Conservation (phyloP, 2,797 vertebrate genomes). For the Sitta carolinensis region DNA sequence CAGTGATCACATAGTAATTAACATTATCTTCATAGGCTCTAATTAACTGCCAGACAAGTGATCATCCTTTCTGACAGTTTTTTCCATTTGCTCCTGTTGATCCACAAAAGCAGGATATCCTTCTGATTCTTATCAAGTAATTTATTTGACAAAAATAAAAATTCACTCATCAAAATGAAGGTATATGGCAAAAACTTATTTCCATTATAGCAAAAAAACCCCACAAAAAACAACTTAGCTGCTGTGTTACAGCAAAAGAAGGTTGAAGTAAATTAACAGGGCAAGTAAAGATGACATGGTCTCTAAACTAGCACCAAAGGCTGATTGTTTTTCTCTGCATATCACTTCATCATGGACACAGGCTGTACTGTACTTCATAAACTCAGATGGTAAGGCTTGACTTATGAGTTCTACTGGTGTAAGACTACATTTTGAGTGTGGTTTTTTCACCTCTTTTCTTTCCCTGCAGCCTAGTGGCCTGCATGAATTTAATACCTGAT, state of each 20-base stretch:
- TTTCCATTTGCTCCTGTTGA: neutral
- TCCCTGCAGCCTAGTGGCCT: neutral
- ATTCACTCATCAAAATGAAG: neutral
- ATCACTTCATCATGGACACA: neutral
- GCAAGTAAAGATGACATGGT: neutral
- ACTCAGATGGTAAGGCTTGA: neutral
- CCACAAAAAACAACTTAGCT: neutral
- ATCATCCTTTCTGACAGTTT: neutral
- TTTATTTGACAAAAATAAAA: neutral
- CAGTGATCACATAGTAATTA: neutral
- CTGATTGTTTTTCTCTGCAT: neutral
- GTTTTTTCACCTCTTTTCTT: accelerated
- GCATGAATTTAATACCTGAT: slow-evolving; percentile 23
- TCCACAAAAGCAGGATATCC: neutral
- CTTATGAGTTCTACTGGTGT: neutral
- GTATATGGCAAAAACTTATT: neutral
- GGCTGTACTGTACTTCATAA: neutral
- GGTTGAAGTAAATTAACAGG: neutral
- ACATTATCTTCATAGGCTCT: neutral
- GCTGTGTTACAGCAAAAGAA: neutral
- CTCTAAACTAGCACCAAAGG: neutral
- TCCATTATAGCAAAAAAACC: neutral
- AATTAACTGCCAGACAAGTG: neutral
- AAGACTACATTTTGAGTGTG: neutral
- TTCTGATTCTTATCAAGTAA: neutral